Base-by-base conservation (phyloP, 1,140 invertebrate species). In the Drosophila eugracilis region DNA sequence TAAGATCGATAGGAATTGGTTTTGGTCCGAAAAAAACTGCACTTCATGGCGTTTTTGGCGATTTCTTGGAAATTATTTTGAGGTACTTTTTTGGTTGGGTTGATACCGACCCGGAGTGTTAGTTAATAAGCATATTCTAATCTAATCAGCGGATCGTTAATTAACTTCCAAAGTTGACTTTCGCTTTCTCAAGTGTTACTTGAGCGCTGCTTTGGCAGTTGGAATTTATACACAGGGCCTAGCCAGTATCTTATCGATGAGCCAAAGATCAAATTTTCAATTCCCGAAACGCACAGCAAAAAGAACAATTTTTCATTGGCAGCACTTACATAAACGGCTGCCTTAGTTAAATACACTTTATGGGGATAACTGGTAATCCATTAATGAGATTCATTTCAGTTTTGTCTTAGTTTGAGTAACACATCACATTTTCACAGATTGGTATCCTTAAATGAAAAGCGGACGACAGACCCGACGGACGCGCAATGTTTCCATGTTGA, bases 401-500 rank as follows among this genome's bases (percentile, higher is more conserved):
- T 14, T n/a, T 1, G 3, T 10, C n/a, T 15, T 5, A 1, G 2
- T n/a, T 14, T 2, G 15, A 3, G 15, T 19, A 26, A 5, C 50
- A 55, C 17, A 54, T n/a, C 7, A 49, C 28, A 10, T 36, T 47
- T 34, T 32, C 2, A 24, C n/a, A 14, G n/a, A 14, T n/a, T 7
- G 7, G 9, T 57, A 21, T 12, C 59, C 21, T 12, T 41, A 1
- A 17, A 10, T 1, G 14, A 4, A 17, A 2, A 1, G 1, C 4
- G n/a, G 36, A 67, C 37, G 47, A 28, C 9, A 17, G 2, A 1
- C 1, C 4, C 7, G 36, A 67, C 37, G 47, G 22, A 67, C 37
- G 47, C 65, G 62, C 36, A 88, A 86, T 88, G 81, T 81, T 86
- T 86, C 60, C 81, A 83, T 90, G 89, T 90, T 90, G 84, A 90